Percentiles rank a stretch among this genome's conserved stretches.
phyloP scores from a whole-genome alignment of 1,140 invertebrate species.

The Drosophila nannoptera region DNA sequence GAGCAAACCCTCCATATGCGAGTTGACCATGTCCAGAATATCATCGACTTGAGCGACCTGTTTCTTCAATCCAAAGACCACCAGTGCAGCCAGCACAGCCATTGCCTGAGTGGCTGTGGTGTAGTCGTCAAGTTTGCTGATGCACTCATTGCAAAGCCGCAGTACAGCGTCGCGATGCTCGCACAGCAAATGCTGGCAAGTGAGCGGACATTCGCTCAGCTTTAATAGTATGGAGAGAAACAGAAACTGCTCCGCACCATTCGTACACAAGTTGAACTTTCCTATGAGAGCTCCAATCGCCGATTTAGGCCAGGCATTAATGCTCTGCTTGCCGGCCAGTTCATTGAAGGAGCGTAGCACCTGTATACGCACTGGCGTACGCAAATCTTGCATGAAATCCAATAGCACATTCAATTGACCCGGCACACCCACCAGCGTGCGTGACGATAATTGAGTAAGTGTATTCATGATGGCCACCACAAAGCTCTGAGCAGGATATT shows the following conservation, averaged over 20 bases:
- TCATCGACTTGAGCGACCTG: slow-evolving; percentile 57
- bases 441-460: slow-evolving; percentile 91
- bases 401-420: slow-evolving; percentile 86
- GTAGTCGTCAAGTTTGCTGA: slow-evolving; percentile 82
- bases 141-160: slow-evolving; percentile 81
- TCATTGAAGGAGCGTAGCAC: slow-evolving; percentile 87
- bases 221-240: slow-evolving; percentile 80
- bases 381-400: slow-evolving; percentile 81
- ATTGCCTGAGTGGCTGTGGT: slow-evolving; percentile 85
- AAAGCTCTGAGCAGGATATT: slow-evolving; percentile 93
- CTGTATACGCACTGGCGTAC: slow-evolving; percentile 86
- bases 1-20: slow-evolving; percentile 77
- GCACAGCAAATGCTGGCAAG: slow-evolving; percentile 80
- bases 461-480: slow-evolving; percentile 92
- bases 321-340: slow-evolving; percentile 86
- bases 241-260: slow-evolving; percentile 69
- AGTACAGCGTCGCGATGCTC: slow-evolving; percentile 80
- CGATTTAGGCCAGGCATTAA: slow-evolving; percentile 89
- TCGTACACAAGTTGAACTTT: slow-evolving; percentile 71
- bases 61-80: slow-evolving; percentile 82
- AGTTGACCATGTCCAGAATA: slow-evolving; percentile 73
- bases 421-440: slow-evolving; percentile 94
- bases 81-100: slow-evolving; percentile 84
- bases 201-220: slow-evolving; percentile 81
- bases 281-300: slow-evolving; percentile 84